Conservation (phyloP, 2,888 invertebrate genomes). For the Epinotia ramella region DNA sequence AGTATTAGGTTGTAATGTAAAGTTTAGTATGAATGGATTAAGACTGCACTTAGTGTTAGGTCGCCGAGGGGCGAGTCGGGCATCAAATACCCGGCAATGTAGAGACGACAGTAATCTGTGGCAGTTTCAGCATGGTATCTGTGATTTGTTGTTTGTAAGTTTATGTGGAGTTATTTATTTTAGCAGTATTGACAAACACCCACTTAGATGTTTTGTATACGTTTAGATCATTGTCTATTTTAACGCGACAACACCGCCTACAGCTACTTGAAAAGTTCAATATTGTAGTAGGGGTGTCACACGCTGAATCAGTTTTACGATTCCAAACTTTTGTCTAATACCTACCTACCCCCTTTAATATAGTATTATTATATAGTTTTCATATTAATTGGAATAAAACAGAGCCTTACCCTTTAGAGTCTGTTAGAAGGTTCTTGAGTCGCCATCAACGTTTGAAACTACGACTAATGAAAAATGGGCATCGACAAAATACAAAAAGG, state of each 20-base stretch:
- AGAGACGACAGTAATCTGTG: constrained; percentile 49
- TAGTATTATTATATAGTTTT: background rate
- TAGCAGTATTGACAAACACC: constrained; percentile 55
- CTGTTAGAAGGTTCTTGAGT: constrained; percentile 1
- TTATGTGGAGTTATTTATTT: constrained; percentile 68
- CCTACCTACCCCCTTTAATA: constrained; percentile 20
- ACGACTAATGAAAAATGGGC: constrained; percentile 15
- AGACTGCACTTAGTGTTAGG: constrained; percentile 81
- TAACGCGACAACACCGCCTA: constrained; percentile 2
- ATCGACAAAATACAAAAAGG: constrained; percentile 36
- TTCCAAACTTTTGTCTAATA: background rate
- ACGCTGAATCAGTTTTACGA: background rate
- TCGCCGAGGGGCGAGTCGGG: constrained; percentile 46
- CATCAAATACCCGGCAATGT: constrained; percentile 39
- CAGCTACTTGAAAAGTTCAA: background rate
- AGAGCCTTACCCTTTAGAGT: background rate
- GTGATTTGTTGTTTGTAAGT: constrained; percentile 81
- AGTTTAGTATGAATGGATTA: constrained; percentile 66
- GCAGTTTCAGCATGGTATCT: constrained; percentile 77
- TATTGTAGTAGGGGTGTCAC: constrained; percentile 20
- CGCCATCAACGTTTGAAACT: constrained; percentile 16
- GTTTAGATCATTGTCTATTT: constrained; percentile 46
- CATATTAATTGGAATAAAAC: background rate
- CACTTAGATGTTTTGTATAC: constrained; percentile 52
- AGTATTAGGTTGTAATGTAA: constrained; percentile 64